phyloP scores from a whole-genome alignment of 1,140 invertebrate genomes.

The Chironomus tepperi region DNA sequence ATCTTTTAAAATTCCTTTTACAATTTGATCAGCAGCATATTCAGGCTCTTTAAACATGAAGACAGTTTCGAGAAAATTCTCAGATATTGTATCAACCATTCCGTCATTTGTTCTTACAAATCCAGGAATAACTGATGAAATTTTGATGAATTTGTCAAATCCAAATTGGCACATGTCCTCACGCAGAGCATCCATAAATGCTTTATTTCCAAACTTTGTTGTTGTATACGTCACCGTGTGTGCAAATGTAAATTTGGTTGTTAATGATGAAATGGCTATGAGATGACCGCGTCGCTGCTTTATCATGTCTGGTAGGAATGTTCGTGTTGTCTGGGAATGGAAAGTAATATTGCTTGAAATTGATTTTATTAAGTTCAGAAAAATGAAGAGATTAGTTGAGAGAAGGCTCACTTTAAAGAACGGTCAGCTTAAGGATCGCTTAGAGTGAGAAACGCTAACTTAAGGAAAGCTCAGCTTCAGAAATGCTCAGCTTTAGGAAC shows the following conservation, averaged over 20 bases:
- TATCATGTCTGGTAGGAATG: constrained; percentile 39
- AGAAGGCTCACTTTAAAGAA: too few species aligned
- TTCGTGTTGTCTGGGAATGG: constrained; percentile 34
- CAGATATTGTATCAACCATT: not conserved
- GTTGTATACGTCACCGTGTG: not conserved
- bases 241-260: not conserved
- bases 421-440: too few species aligned
- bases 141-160: constrained; percentile 31
- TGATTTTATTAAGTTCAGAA: too few species aligned
- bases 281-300: constrained; percentile 35
- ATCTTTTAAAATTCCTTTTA: constrained; percentile 35
- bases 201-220: not conserved
- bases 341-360: not conserved
- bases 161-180: not conserved
- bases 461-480: too few species aligned
- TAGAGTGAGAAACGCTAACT: too few species aligned
- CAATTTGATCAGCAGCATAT: constrained; percentile 7
- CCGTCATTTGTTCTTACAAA: constrained; percentile 34
- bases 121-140: constrained; percentile 36
- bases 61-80: not conserved
- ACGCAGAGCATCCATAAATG: not conserved
- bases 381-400: too few species aligned
- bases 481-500: too few species aligned
- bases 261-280: constrained; percentile 36
- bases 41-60: not conserved